Evolutionary conservation across 2,888 invertebrate genomes (phyloP), one percentile per base, ranked within the genome.

Genomic region (Drosophila nigricruria): DNA sequence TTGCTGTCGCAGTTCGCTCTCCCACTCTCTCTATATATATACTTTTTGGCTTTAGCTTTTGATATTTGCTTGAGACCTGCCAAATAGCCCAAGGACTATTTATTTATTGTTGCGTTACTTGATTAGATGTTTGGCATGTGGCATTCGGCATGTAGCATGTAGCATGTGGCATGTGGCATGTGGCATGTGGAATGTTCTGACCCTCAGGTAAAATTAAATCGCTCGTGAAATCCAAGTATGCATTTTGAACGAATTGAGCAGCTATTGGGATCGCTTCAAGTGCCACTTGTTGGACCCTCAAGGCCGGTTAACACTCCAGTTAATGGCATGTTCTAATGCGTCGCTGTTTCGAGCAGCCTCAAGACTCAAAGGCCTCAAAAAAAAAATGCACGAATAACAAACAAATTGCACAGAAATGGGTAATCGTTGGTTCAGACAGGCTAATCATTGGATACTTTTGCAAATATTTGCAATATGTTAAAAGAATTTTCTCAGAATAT

Each of bases 21-120:
- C 9, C 0, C 34, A 16, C 16, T 16, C 40, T 40, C 2, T 40
- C 12, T 12, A 4, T 42, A 25, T 25, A 38, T 25, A 36, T 38
- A 38, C 25, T 5, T 20, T 47, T 47, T 27, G 36, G 47, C 47
- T 8, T 40, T 16, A 27, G 67, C 59, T 57, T 67, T 72, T 77
- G 62, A 74, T 74, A 74, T 82, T 79, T 73, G 64, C 78, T 71
- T 78, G 64, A 59, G 69, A 79, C 52, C 81, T 79, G 76, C 70
- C 85, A 79, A 76, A 68, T 65, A 81, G 68, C 67, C 65, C 40
- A 43, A 58, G 53, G 73, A 70, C 83, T 77, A 80, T 72, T 78
- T 84, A 82, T 84, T 87, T 89, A 84, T 84, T 84, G 85, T 78
- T 72, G 81, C 71, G 71, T 78, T 87, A 89, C 85, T 84, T 84